Evolutionary conservation across 2,797 vertebrate genomes (phyloP), one percentile per base, ranked within the genome.

Genomic region (Sebastes minor): DNA sequence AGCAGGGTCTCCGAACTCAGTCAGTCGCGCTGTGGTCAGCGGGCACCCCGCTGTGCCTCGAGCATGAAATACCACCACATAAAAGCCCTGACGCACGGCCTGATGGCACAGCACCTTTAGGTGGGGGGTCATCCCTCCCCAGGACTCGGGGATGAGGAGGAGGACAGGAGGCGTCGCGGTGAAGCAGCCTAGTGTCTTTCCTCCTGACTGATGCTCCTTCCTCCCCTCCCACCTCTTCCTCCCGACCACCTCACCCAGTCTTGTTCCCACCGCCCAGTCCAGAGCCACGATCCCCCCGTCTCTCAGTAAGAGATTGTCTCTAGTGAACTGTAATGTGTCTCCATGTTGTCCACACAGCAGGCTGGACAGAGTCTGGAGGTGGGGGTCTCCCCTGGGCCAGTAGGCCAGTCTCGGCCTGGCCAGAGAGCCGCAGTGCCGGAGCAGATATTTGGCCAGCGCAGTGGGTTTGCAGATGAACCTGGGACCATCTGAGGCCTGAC

Each of bases 1-100:
- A 0, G 95, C 90, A 0, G 97, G 95, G 88, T 98, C 97, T 49
- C 97, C 97, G 16, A 97, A 97, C 81, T 97, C 91, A 70, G 96
- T 96, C 18, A 97, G 95, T 23, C 89, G 89, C 3, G 95, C 89
- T 5, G 93, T 97, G 85, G 94, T 91, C 46, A 98, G 91, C 0
- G 95, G 96, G 53, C 96, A 96, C 20, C 94, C 93, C 0, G 94
- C 94, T 32, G 97, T 96, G 32, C 96, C 96, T 1, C 96, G 93
- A 30, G 94, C 88, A 74, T 96, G 94, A 90, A 97, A 97, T 80
- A 97, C 94, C 61, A 96, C 95, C 0, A 95, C 95, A 68, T 94
- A 94, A 86, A 96, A 97, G 64, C 96, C 96, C 61, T 93, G 93
- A 8, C 65, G 82, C 52, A 94, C 72, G 14, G 96, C 96, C 62